These are phyloP conservation scores for Temnothorax ravouxi DNA, from an alignment of 2,888 invertebrate genomes.

Conservation along the genomic window DNA sequence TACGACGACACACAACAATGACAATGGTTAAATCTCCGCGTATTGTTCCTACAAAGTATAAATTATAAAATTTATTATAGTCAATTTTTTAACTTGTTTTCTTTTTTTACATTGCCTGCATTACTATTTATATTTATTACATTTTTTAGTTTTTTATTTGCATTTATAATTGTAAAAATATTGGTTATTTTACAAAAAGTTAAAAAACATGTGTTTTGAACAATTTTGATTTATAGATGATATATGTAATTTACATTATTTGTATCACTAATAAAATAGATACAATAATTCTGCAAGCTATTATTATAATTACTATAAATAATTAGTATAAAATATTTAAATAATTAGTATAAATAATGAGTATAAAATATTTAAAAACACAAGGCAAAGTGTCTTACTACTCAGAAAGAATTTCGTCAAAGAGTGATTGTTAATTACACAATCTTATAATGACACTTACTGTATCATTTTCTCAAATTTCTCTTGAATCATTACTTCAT, in stretches of 20 bases:
- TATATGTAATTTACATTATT: neutral
- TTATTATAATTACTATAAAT: neutral
- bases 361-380: too few species aligned
- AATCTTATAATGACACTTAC: constrained; percentile 31
- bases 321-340: constrained; percentile 5
- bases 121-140: neutral
- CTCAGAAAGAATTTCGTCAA: neutral
- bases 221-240: neutral
- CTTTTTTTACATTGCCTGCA: neutral
- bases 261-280: neutral
- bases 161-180: neutral
- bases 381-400: neutral
- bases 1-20: too few species aligned
- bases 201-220: neutral
- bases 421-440: neutral
- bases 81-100: neutral
- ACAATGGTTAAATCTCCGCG: constrained; percentile 34
- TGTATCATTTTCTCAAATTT: constrained; percentile 34
- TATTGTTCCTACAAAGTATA: constrained; percentile 16
- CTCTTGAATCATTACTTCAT: constrained; percentile 16
- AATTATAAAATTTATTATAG: neutral
- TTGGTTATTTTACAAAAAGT: neutral
- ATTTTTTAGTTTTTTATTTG: neutral
- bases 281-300: neutral
- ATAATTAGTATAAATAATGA: too few species aligned